Evolutionary conservation across 2,888 invertebrate genomes (phyloP).

Genomic region (Drosophila formosana): DNA sequence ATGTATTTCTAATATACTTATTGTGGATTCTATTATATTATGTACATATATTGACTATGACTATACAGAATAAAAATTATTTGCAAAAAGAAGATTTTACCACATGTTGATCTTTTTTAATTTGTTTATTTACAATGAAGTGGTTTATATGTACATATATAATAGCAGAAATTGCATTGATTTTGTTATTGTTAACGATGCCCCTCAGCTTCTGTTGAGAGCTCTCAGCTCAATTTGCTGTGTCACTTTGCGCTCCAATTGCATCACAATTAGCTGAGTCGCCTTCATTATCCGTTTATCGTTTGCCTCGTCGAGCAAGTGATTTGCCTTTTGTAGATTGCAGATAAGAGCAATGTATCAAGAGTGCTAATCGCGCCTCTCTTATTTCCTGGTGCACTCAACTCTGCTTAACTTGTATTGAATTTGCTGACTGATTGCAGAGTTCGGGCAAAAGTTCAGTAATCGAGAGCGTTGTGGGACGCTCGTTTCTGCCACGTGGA

Average conservation of each 20-base stretch:
- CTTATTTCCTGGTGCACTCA: slow-evolving; percentile 1
- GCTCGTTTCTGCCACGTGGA: slow-evolving; percentile 98
- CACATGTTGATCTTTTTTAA: too few species aligned
- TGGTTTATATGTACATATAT: too few species aligned
- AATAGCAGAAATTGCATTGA: too few species aligned
- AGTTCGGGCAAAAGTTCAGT: slow-evolving; percentile 99
- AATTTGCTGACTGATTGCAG: slow-evolving; percentile 86
- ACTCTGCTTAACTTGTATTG: neutral
- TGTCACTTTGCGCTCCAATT: neutral
- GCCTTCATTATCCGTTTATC: neutral
- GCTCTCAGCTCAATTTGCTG: neutral
- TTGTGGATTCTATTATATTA: too few species aligned
- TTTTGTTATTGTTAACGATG: too few species aligned
- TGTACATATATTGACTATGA: too few species aligned
- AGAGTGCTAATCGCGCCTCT: slow-evolving; percentile 27
- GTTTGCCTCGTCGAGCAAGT: slow-evolving; percentile 3
- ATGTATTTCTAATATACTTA: too few species aligned
- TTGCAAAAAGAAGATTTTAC: too few species aligned
- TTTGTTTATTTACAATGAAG: too few species aligned
- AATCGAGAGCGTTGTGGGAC: slow-evolving; percentile 98
- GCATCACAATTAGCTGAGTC: slow-evolving; percentile 1
- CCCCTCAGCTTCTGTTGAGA: neutral
- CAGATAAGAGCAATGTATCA: slow-evolving; percentile 19
- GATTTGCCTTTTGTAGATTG: slow-evolving; percentile 20
- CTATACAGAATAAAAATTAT: too few species aligned